Percentiles rank a stretch among this genome's conserved stretches.
phyloP scores from a whole-genome alignment of 2,797 vertebrate species.

The Nyctibius grandis region DNA sequence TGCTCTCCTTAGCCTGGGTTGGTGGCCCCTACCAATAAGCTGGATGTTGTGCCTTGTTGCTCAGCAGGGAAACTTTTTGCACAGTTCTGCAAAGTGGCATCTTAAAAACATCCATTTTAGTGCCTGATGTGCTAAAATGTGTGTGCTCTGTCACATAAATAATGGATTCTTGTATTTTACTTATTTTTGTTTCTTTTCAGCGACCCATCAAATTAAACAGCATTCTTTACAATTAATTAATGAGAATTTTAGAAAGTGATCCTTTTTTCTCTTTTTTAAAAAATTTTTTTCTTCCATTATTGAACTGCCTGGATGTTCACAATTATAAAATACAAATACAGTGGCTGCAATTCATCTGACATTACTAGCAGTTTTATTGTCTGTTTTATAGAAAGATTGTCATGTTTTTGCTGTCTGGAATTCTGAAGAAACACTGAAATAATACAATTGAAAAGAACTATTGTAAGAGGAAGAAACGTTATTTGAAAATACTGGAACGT shows the following conservation, averaged over 20 bases:
- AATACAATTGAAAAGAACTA: neutral
- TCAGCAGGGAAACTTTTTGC: neutral
- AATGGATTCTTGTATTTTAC: neutral
- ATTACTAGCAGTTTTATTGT: neutral
- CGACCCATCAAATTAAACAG: neutral
- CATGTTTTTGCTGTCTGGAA: neutral
- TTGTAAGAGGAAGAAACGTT: neutral
- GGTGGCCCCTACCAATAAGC: neutral
- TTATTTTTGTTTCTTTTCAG: neutral
- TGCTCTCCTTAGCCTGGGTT: neutral
- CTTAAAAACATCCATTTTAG: neutral
- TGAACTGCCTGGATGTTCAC: neutral
- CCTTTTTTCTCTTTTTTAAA: neutral
- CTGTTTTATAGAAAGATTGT: neutral
- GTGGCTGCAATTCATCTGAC: neutral
- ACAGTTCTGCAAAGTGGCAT: neutral
- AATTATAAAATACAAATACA: neutral
- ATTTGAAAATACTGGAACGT: neutral
- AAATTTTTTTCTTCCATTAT: neutral
- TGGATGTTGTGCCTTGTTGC: neutral
- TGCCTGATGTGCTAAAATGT: neutral
- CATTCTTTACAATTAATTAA: neutral
- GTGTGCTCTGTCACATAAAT: neutral
- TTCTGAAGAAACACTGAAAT: neutral
- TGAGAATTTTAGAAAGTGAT: neutral